Conservation (phyloP, 1,140 invertebrate genomes). For the Pectinophora gossypiella region DNA sequence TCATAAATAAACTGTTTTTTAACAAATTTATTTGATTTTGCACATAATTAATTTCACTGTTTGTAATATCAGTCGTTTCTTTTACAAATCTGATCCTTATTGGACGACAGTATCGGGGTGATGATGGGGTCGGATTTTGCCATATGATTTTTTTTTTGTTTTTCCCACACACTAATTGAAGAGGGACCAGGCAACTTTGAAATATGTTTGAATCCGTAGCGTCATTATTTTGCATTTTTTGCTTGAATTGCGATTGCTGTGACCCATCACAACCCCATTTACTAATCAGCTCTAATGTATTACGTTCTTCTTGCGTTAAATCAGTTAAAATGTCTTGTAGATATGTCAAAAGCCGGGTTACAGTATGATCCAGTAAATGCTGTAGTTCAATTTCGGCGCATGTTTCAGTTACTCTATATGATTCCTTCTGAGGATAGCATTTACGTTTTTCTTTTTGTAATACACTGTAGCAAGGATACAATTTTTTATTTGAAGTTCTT, state of each 20-base stretch:
- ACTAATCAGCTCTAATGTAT: slow-evolving; percentile 18
- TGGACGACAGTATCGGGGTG: slow-evolving; percentile 22
- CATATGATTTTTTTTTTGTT: slow-evolving; percentile 15
- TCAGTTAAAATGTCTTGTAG: slow-evolving; percentile 25
- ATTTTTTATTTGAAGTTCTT: slow-evolving; percentile 18
- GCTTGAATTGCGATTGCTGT: slow-evolving; percentile 30
- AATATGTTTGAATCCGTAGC: slow-evolving; percentile 31
- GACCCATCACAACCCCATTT: slow-evolving; percentile 40
- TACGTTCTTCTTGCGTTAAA: slow-evolving; percentile 18
- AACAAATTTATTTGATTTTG: slow-evolving; percentile 20
- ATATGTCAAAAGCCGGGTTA: slow-evolving; percentile 18
- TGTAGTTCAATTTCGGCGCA: slow-evolving; percentile 34
- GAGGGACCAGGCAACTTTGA: slow-evolving; percentile 38
- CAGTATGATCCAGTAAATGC: slow-evolving; percentile 30
- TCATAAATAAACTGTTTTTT: neutral
- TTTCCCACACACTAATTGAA: slow-evolving; percentile 23
- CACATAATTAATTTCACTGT: slow-evolving; percentile 28
- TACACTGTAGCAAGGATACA: slow-evolving; percentile 26
- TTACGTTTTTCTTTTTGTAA: slow-evolving; percentile 28
- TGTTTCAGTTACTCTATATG: slow-evolving; percentile 27
- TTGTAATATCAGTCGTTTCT: slow-evolving; percentile 24
- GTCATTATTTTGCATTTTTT: slow-evolving; percentile 27
- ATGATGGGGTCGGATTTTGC: slow-evolving; percentile 14
- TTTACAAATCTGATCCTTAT: slow-evolving; percentile 28
- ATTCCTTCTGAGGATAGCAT: slow-evolving; percentile 28